Evolutionary conservation across 1,140 invertebrate species (phyloP).

Genomic region (Penaeus indicus): DNA sequence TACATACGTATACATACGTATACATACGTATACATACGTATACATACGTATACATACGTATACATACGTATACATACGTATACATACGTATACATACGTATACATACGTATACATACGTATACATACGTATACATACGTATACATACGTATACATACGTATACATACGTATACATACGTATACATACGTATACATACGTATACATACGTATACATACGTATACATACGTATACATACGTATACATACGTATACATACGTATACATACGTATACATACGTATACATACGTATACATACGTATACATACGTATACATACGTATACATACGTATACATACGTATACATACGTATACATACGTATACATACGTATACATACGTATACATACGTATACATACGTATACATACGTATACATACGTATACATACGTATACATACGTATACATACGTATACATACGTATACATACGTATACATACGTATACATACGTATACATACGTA

Average conservation of each 20-base stretch:
- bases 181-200: constrained; percentile 14
- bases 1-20: constrained; percentile 13
- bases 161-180: constrained; percentile 14
- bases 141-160: constrained; percentile 14
- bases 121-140: constrained; percentile 12
- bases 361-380: constrained; percentile 11
- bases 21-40: constrained; percentile 13
- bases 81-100: constrained; percentile 11
- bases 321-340: no score
- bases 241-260: no score
- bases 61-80: constrained; percentile 6
- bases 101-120: constrained; percentile 11
- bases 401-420: constrained; percentile 14
- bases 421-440: constrained; percentile 14
- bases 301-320: constrained; percentile 14
- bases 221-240: no score
- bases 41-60: constrained; percentile 14
- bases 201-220: constrained; percentile 14
- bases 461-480: constrained; percentile 13
- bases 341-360: constrained; percentile 11
- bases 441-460: constrained; percentile 14
- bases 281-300: constrained; percentile 7
- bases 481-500: constrained; percentile 13
- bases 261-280: no score
- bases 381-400: constrained; percentile 14